phyloP scores from a whole-genome alignment of 2,113 vertebrate species.

The Notothenia rossii region DNA sequence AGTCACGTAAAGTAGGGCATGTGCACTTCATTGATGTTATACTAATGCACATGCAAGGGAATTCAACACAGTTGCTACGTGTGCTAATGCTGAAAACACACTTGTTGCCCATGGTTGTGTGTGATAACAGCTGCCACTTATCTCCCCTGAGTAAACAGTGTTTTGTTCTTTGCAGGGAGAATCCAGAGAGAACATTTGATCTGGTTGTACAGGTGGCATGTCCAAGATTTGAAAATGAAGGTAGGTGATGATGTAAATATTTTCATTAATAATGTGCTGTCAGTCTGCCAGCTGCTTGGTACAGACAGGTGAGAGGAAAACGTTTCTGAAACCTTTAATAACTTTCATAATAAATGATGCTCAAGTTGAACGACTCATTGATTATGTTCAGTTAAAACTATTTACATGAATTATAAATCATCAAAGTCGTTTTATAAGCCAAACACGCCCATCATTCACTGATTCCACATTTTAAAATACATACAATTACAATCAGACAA shows the following conservation, averaged over 20 bases:
- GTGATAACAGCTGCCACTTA: neutral
- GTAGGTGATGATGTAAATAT: slow-evolving; percentile 76
- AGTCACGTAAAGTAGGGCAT: slow-evolving; percentile 13
- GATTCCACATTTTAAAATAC: neutral
- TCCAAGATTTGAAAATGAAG: slow-evolving; percentile 91
- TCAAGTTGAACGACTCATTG: neutral
- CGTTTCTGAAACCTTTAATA: neutral
- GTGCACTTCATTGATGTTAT: neutral
- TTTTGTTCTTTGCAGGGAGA: slow-evolving; percentile 86
- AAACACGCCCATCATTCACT: neutral
- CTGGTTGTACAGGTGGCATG: slow-evolving; percentile 94
- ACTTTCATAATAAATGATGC: neutral
- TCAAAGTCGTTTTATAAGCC: neutral
- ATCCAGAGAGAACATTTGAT: slow-evolving; percentile 95
- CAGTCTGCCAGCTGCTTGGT: neutral
- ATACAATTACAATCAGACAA: neutral
- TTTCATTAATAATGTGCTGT: neutral
- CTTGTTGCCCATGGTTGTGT: slow-evolving; percentile 26
- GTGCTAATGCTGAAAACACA: neutral
- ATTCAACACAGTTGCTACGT: neutral
- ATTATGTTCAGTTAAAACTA: neutral
- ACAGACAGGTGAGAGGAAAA: neutral
- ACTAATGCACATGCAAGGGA: neutral
- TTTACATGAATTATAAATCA: too few species aligned
- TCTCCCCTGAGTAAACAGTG: neutral